These are phyloP conservation scores for Junonia oenone DNA, from an alignment of 2,888 invertebrate genomes.

Conservation along the genomic window DNA sequence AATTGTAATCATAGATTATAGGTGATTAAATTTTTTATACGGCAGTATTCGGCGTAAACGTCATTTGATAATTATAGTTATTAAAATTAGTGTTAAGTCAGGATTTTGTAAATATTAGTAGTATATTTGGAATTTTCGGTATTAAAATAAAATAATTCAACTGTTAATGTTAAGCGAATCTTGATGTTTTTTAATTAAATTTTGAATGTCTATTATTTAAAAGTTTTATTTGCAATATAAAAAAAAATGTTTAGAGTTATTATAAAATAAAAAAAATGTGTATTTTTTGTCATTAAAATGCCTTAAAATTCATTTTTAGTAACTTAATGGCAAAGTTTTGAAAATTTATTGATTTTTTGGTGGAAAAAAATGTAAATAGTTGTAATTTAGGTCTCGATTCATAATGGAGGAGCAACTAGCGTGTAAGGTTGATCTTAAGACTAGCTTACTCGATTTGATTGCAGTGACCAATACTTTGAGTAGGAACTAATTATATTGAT, in stretches of 20 bases:
- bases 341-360: background rate
- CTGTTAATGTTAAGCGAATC: background rate
- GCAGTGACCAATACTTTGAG: slow-evolving; percentile 33
- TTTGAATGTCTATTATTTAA: background rate
- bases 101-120: slow-evolving; percentile 10
- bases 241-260: background rate
- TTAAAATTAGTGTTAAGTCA: too few species aligned
- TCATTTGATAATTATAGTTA: slow-evolving; percentile 7
- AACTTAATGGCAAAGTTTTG: slow-evolving; percentile 8
- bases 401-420: slow-evolving; percentile 75
- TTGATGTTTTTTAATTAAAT: background rate
- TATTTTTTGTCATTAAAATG: slow-evolving; percentile 1
- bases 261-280: background rate
- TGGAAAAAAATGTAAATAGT: slow-evolving; percentile 24
- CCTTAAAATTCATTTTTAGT: slow-evolving; percentile 18
- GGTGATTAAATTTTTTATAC: slow-evolving; percentile 21
- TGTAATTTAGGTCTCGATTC: slow-evolving; percentile 47
- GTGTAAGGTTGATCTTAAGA: slow-evolving; percentile 41
- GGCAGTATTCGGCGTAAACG: slow-evolving; percentile 17
- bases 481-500: background rate
- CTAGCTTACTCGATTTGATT: slow-evolving; percentile 18
- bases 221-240: background rate
- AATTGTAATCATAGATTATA: slow-evolving; percentile 9
- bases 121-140: background rate
- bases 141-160: background rate